Conservation (phyloP, 1,140 invertebrate species). For the Drosophila seguyi region DNA sequence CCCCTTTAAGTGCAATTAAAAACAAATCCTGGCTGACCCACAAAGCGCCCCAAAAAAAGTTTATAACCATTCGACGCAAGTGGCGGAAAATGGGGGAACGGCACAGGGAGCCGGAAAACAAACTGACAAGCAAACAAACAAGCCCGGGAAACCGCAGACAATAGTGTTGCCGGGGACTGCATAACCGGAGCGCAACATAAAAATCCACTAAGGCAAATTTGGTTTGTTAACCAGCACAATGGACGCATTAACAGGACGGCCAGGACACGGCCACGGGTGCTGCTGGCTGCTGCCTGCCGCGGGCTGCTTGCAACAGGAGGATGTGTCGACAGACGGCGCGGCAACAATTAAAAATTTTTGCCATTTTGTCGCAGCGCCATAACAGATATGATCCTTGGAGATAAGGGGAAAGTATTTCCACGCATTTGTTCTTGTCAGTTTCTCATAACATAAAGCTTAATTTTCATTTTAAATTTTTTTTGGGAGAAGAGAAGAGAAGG, state of each 20-base stretch:
- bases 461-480: neutral
- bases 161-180: constrained; percentile 35
- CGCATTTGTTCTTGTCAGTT: neutral
- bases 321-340: constrained; percentile 15
- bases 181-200: constrained; percentile 59
- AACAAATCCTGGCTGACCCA: constrained; percentile 16
- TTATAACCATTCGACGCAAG: constrained; percentile 24
- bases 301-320: constrained; percentile 15
- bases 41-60: constrained; percentile 10
- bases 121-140: constrained; percentile 48
- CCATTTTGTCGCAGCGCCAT: constrained; percentile 25
- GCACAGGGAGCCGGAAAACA: constrained; percentile 17
- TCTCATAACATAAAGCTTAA: neutral
- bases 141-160: constrained; percentile 45
- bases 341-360: constrained; percentile 57
- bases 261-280: constrained; percentile 5
- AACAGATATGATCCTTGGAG: neutral
- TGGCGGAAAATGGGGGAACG: constrained; percentile 9
- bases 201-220: constrained; percentile 73
- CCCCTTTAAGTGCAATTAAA: constrained; percentile 30
- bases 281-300: constrained; percentile 15
- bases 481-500: neutral
- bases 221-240: constrained; percentile 69
- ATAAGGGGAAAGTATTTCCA: neutral
- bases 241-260: constrained; percentile 52